Conservation (phyloP, 23 tunicate species). For the Styela clava region DNA sequence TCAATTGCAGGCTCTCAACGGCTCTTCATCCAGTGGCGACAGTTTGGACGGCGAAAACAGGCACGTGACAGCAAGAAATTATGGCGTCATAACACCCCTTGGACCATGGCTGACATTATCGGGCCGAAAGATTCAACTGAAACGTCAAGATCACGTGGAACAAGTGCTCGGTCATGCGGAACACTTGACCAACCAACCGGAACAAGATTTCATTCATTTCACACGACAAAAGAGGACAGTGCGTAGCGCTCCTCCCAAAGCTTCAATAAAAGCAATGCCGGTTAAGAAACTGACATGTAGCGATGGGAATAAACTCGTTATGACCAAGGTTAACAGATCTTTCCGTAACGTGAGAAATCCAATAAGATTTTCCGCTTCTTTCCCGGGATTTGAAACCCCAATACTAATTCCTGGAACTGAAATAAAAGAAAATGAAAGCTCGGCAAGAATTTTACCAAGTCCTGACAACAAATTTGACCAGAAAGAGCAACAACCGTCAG, state of each 20-base stretch:
- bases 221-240: not conserved
- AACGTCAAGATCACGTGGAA: constrained; percentile 34
- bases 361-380: not conserved
- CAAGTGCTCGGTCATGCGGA: not conserved
- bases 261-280: not conserved
- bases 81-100: not conserved
- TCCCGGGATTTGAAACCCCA: not conserved
- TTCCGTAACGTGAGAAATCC: not conserved
- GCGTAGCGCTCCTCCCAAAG: not conserved
- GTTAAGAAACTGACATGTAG: not conserved
- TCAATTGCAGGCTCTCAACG: constrained; percentile 14
- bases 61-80: not conserved
- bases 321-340: not conserved
- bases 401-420: not conserved
- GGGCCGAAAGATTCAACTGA: constrained; percentile 25
- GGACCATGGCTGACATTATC: constrained; percentile 21
- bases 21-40: not conserved
- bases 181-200: not conserved
- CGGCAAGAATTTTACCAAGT: not conserved
- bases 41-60: constrained; percentile 8
- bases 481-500: not conserved
- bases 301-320: not conserved
- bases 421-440: not conserved
- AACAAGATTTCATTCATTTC: not conserved
- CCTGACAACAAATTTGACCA: not conserved